phyloP scores from a whole-genome alignment of 2,113 vertebrate species.

The Sardina pilchardus region DNA sequence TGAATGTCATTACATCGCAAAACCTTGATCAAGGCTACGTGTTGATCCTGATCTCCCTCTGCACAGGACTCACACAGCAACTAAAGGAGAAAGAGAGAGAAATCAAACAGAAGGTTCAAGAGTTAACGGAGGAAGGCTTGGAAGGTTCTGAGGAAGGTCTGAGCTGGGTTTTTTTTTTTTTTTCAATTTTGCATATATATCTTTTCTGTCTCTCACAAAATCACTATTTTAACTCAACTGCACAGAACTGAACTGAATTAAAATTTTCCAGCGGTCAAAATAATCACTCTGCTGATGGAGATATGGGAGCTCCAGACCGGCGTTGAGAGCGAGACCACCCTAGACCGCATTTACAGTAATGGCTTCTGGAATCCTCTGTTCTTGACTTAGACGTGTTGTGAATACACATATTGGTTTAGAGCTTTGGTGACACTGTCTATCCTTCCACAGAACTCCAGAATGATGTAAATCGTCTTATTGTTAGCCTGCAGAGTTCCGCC shows the following conservation, averaged over 20 bases:
- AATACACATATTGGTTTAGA: neutral
- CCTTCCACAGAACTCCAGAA: slow-evolving; percentile 15
- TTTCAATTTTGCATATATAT: neutral
- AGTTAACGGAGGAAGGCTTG: slow-evolving; percentile 21
- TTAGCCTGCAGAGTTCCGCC: slow-evolving; percentile 1
- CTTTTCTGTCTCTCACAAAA: neutral
- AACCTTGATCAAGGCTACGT: neutral
- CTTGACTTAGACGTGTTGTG: neutral
- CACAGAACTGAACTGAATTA: neutral
- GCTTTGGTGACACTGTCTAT: neutral
- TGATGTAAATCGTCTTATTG: neutral
- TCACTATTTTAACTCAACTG: too few relatives aligned
- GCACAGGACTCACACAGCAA: slow-evolving; percentile 36
- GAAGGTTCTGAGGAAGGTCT: neutral
- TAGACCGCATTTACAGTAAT: neutral
- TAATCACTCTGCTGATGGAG: neutral
- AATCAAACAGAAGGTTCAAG: slow-evolving; percentile 29
- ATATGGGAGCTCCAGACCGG: slow-evolving; percentile 3
- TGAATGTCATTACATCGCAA: too few relatives aligned
- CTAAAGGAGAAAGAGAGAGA: slow-evolving; percentile 41
- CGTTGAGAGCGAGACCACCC: neutral
- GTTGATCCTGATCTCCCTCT: neutral
- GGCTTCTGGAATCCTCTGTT: neutral
- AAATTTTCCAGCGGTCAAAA: slow-evolving; percentile 2
- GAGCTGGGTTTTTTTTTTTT: too few relatives aligned